Conservation (phyloP, 2,888 invertebrate species). For the Chesias legatella region DNA sequence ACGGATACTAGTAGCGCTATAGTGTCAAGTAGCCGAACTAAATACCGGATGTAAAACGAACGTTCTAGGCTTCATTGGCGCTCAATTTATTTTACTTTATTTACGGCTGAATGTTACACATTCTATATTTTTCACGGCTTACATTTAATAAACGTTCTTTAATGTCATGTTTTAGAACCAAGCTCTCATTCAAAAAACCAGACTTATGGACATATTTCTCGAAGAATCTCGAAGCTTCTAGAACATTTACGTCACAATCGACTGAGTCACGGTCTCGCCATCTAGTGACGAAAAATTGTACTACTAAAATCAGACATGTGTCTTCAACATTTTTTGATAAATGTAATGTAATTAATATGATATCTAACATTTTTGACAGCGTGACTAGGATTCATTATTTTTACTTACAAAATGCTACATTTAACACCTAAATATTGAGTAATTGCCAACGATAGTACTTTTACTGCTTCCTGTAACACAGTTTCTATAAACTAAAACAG, state of each 20-base stretch:
- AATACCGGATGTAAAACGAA: constrained; percentile 54
- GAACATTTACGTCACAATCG: constrained; percentile 37
- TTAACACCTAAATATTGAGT: too few relatives aligned
- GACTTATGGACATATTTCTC: constrained; percentile 12
- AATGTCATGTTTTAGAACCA: not conserved
- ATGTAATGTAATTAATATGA: too few relatives aligned
- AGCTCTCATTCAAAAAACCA: constrained; percentile 31
- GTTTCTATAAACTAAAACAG: too few relatives aligned
- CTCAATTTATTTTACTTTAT: constrained; percentile 9
- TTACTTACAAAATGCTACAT: too few relatives aligned
- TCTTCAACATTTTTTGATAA: constrained; percentile 48
- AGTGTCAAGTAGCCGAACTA: constrained; percentile 31
- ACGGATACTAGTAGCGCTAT: constrained; percentile 14
- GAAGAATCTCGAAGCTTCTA: constrained; percentile 26
- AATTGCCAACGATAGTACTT: too few relatives aligned
- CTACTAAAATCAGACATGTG: constrained; percentile 21
- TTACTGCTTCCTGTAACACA: too few relatives aligned
- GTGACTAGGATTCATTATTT: too few relatives aligned
- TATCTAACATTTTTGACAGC: too few relatives aligned
- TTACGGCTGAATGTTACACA: not conserved
- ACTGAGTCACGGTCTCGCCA: constrained; percentile 28
- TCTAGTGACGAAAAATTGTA: constrained; percentile 37
- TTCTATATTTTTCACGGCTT: not conserved
- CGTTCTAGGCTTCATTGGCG: constrained; percentile 47
- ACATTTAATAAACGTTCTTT: not conserved